These are phyloP conservation scores for Brachypodius melanocephalos DNA, from an alignment of 2,113 vertebrate genomes.

Conservation along the genomic window DNA sequence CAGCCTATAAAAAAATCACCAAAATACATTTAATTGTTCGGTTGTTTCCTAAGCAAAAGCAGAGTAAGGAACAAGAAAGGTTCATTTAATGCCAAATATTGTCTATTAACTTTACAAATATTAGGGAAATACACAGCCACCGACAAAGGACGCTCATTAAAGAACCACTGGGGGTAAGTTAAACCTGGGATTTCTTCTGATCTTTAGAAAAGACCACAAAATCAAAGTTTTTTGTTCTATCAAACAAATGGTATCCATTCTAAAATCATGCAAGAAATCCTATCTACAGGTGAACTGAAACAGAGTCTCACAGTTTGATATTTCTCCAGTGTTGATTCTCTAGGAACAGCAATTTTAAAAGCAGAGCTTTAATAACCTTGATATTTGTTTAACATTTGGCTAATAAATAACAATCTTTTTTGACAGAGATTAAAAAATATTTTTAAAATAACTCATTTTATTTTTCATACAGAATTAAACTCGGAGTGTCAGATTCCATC, in stretches of 20 bases:
- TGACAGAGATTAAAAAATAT: background rate
- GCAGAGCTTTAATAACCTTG: background rate
- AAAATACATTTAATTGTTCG: background rate
- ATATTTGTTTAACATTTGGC: conserved; percentile 30
- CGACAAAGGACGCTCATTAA: background rate
- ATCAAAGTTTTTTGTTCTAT: too few relatives aligned
- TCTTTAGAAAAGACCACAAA: background rate
- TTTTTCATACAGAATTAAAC: background rate
- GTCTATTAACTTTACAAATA: background rate
- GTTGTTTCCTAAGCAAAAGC: background rate
- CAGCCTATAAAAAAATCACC: background rate
- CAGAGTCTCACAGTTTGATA: background rate
- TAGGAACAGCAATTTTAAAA: background rate
- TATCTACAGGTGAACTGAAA: background rate
- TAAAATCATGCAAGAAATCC: background rate
- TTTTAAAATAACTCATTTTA: background rate
- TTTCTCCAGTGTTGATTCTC: background rate
- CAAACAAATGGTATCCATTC: too few relatives aligned
- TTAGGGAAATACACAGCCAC: background rate
- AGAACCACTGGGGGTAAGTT: background rate
- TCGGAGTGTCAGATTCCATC: background rate
- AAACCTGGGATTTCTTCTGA: background rate
- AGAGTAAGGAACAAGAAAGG: background rate
- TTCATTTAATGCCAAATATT: background rate
- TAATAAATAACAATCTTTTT: conserved; percentile 19